These are phyloP conservation scores for Pseudoatta argentina DNA, from an alignment of 1,140 invertebrate genomes.

Conservation along the genomic window DNA sequence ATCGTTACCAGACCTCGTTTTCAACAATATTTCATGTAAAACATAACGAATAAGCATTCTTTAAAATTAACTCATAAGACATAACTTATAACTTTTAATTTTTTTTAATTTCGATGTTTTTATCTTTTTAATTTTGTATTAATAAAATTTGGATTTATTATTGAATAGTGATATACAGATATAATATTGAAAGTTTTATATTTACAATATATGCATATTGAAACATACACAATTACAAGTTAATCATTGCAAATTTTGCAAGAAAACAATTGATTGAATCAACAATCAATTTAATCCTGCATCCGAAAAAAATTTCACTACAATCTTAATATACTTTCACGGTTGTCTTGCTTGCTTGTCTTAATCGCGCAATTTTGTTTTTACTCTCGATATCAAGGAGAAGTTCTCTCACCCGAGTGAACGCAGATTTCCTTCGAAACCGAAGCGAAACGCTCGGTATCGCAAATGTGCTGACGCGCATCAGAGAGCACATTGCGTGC, in stretches of 20 bases:
- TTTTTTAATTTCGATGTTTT: not conserved
- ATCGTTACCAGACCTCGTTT: conserved; percentile 28
- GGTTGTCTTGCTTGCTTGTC: not conserved
- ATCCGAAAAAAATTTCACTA: conserved; percentile 1
- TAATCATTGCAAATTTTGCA: not conserved
- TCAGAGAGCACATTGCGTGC: conserved; percentile 7
- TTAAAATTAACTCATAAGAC: not conserved
- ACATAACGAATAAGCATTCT: not conserved
- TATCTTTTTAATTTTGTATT: not conserved
- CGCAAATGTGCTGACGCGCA: conserved; percentile 23
- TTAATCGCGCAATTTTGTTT: conserved; percentile 47
- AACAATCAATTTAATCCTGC: not conserved
- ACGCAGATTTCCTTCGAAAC: conserved; percentile 24
- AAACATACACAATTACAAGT: not conserved
- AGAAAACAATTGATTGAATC: not conserved
- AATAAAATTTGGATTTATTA: not conserved
- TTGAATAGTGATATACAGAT: not conserved
- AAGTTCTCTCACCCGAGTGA: conserved; percentile 22
- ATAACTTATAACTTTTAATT: not conserved
- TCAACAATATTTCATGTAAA: not conserved
- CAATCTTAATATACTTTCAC: conserved; percentile 45
- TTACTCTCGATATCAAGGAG: conserved; percentile 23
- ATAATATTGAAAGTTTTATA: not conserved
- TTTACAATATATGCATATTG: not conserved
- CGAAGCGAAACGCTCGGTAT: conserved; percentile 10